phyloP scores from a whole-genome alignment of 2,888 invertebrate genomes.

The Lumbricus terrestris region DNA sequence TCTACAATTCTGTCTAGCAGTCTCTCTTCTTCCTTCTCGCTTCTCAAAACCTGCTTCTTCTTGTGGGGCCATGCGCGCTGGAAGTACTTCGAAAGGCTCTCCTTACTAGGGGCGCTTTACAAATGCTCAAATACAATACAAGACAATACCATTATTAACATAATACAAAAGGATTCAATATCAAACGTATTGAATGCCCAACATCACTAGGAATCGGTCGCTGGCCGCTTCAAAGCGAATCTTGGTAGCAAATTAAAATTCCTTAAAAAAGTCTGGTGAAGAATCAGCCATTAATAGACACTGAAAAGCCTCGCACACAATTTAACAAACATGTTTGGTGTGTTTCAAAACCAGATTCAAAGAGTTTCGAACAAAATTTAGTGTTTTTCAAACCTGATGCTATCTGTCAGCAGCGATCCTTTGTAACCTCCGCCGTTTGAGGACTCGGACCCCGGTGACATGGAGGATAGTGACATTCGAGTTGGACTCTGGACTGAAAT shows the following conservation, averaged over 20 bases:
- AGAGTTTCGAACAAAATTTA: neutral
- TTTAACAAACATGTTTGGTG: too few species aligned
- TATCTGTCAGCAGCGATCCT: neutral
- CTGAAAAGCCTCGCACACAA: neutral
- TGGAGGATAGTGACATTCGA: neutral
- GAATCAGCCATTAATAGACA: neutral
- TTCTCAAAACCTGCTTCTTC: too few species aligned
- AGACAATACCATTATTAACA: too few species aligned
- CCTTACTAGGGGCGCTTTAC: too few species aligned
- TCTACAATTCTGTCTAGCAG: too few species aligned
- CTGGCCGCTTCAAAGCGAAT: neutral
- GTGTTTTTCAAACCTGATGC: neutral
- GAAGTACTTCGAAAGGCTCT: too few species aligned
- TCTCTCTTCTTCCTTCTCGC: too few species aligned
- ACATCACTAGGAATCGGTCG: neutral
- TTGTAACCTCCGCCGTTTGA: neutral
- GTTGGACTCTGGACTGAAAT: neutral
- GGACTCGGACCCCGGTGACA: neutral
- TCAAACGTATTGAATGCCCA: neutral
- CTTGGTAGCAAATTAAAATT: neutral
- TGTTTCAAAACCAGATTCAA: too few species aligned
- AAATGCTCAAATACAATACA: too few species aligned
- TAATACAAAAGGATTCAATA: neutral
- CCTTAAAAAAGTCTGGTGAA: neutral
- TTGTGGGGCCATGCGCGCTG: too few species aligned